Percentiles rank a stretch among this genome's conserved stretches.
Conservation (phyloP, 2,797 vertebrate genomes). For the Tadarida brasiliensis region DNA sequence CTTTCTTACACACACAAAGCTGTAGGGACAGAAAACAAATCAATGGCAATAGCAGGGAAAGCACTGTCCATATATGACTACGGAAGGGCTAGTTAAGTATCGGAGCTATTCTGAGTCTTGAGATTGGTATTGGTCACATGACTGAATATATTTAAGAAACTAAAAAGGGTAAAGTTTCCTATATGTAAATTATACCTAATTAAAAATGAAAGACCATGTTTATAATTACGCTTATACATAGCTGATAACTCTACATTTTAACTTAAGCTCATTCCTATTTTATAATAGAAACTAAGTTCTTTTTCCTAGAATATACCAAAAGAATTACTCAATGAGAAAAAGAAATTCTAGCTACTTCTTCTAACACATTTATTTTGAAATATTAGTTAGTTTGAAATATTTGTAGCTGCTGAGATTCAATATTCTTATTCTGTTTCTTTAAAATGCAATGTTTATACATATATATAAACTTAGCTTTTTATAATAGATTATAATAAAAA, state of each 20-base stretch:
- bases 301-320: neutral
- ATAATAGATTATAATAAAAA: neutral
- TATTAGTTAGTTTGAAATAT: neutral
- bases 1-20: neutral
- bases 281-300: neutral
- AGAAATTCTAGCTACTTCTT: neutral
- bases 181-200: neutral
- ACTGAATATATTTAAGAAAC: neutral
- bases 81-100: neutral
- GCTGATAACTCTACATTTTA: neutral
- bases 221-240: neutral
- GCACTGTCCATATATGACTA: neutral
- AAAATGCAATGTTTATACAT: neutral
- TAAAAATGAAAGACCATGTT: neutral
- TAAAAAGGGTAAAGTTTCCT: neutral
- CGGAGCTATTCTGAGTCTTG: neutral
- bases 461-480: neutral
- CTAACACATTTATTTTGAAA: neutral
- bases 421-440: neutral
- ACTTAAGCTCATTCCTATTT: neutral
- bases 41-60: neutral
- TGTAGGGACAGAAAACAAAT: neutral
- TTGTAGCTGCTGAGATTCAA: neutral
- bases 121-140: neutral
- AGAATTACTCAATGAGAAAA: neutral